Percentiles rank a stretch among this genome's conserved stretches.
Evolutionary conservation across 2,113 vertebrate genomes (phyloP).

Genomic region (Candoia aspera): DNA sequence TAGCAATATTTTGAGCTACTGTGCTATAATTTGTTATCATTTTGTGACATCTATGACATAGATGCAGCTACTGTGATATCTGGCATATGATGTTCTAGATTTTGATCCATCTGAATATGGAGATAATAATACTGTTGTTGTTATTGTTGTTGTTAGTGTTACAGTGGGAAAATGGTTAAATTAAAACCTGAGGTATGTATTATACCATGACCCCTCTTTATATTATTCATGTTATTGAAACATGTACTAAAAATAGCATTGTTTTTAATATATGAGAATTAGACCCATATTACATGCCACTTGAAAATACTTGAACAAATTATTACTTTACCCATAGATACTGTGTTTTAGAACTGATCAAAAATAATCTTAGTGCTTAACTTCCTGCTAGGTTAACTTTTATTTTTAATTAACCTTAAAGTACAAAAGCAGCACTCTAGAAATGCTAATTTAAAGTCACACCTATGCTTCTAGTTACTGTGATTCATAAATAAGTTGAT

Average conservation of each 20-base stretch:
- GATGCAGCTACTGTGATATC: not conserved
- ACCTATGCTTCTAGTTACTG: not conserved
- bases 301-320: constrained; percentile 38
- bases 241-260: constrained; percentile 48
- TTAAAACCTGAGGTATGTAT: constrained; percentile 62
- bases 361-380: not conserved
- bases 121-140: constrained; percentile 68
- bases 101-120: constrained; percentile 70
- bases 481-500: not conserved
- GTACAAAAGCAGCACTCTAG: not conserved
- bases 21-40: not conserved
- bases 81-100: not conserved
- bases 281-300: constrained; percentile 28
- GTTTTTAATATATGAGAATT: constrained; percentile 57
- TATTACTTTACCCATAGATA: constrained; percentile 10
- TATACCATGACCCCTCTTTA: constrained; percentile 51
- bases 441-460: constrained; percentile 4
- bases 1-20: not conserved
- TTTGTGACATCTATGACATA: not conserved
- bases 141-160: constrained; percentile 39
- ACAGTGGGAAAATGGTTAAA: constrained; percentile 58
- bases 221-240: constrained; percentile 37
- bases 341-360: constrained; percentile 5
- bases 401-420: constrained; percentile 23
- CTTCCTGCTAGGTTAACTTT: constrained; percentile 7